Conservation (phyloP, 30 jellyfish, hydroid and myxozoan species). For the Hydra vulgaris region DNA sequence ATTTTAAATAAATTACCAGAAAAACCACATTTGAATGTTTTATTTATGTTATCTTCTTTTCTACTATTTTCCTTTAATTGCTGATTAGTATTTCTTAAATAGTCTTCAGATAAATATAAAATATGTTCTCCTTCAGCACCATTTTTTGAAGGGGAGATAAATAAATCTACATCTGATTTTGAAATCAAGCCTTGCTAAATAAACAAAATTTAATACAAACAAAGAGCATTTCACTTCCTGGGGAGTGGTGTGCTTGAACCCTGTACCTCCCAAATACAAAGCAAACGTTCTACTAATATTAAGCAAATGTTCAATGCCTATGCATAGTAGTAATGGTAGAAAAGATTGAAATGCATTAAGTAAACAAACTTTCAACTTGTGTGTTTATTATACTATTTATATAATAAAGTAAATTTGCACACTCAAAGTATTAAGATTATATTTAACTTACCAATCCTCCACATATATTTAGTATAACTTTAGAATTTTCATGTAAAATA, state of each 20-base stretch:
- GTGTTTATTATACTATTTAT: no score
- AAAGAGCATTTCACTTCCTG: no score
- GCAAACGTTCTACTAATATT: no score
- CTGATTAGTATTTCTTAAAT: neutral
- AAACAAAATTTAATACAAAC: neutral
- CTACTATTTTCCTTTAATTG: neutral
- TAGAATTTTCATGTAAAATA: conserved; percentile 4
- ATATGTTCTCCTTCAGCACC: conserved; percentile 17
- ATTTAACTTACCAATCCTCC: conserved; percentile 67
- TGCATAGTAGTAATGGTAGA: no score
- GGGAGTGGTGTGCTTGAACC: no score
- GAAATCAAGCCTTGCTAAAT: conserved; percentile 52
- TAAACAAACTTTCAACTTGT: no score
- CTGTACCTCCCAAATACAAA: no score
- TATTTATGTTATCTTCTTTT: neutral
- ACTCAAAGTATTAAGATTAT: no score
- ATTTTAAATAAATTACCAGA: neutral
- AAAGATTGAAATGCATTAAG: no score
- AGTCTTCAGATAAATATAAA: conserved; percentile 6
- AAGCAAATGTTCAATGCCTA: no score
- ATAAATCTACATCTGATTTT: conserved; percentile 32
- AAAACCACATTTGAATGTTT: neutral
- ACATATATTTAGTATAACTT: conserved; percentile 63
- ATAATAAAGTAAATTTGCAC: no score
- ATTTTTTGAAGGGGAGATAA: conserved; percentile 38